Percentiles rank a stretch among this genome's conserved stretches.
Evolutionary conservation across 2,797 vertebrate species (phyloP).

Genomic region (Thripadectes ignobilis): DNA sequence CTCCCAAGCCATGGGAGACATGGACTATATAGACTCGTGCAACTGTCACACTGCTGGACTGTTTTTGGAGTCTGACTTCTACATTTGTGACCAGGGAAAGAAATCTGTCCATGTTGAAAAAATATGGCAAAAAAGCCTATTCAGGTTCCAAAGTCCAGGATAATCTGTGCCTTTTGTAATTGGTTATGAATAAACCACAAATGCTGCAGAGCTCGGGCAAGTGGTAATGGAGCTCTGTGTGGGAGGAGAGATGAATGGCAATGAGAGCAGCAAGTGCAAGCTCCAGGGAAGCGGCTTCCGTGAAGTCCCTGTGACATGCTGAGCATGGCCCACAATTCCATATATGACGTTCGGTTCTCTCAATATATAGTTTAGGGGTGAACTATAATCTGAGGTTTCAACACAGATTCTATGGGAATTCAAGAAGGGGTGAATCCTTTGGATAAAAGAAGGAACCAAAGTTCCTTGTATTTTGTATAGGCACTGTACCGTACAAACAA

Average conservation of each 20-base stretch:
- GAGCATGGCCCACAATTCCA: not conserved
- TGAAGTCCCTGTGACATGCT: not conserved
- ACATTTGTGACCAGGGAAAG: not conserved
- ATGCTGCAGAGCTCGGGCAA: not conserved
- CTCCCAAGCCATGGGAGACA: fast-evolving
- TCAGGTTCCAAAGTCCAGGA: not conserved
- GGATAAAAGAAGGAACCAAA: not conserved
- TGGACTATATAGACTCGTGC: not conserved
- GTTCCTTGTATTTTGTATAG: not conserved
- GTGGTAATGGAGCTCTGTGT: not conserved
- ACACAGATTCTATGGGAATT: not conserved
- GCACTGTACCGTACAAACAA: not conserved
- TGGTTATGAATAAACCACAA: not conserved
- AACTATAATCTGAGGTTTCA: not conserved
- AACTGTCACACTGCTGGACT: not conserved
- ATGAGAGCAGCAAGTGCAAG: not conserved
- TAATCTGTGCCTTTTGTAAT: not conserved
- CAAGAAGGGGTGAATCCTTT: not conserved
- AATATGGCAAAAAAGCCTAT: not conserved
- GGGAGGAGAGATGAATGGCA: not conserved
- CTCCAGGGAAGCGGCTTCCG: not conserved
- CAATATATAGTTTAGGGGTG: not conserved
- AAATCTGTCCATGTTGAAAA: not conserved
- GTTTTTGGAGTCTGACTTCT: not conserved
- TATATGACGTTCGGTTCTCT: not conserved